A percentile compares a stretch with the other conserved stretches of the same genome.
These are phyloP conservation scores for Hystrix cristata DNA, from an alignment of 2,113 vertebrate genomes.

Conservation along the genomic window DNA sequence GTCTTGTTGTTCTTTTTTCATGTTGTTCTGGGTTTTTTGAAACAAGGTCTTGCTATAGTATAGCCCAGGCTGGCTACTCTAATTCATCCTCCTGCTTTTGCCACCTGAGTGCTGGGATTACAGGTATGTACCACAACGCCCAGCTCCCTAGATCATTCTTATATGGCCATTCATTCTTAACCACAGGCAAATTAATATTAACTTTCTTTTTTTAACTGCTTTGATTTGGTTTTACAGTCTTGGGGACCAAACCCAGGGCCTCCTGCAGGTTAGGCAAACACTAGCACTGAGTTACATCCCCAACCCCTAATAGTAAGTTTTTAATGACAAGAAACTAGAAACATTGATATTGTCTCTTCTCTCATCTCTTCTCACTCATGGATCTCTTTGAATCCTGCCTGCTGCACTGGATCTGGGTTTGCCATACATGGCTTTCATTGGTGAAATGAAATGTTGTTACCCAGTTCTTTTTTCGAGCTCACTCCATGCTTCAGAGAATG, in stretches of 20 bases:
- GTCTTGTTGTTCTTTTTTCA: neutral
- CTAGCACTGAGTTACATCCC: too few species aligned
- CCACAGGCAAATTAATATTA: too few species aligned
- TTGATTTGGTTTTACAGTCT: neutral
- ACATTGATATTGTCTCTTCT: neutral
- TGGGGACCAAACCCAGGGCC: neutral
- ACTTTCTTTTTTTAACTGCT: too few species aligned
- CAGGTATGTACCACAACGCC: neutral
- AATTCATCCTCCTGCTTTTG: neutral
- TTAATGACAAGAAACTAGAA: too few species aligned
- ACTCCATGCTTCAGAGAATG: too few species aligned
- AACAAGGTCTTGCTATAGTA: neutral
- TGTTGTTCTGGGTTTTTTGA: neutral
- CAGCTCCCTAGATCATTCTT: neutral
- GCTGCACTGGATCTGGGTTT: too few species aligned
- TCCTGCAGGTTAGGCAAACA: neutral
- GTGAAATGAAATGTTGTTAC: too few species aligned
- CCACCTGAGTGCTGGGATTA: neutral
- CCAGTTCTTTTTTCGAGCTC: too few species aligned
- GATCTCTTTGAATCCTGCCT: too few species aligned
- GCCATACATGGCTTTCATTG: too few species aligned
- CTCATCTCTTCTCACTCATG: too few species aligned
- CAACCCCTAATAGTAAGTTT: too few species aligned
- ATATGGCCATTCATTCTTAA: neutral
- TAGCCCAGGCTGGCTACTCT: neutral